Evolutionary conservation across 2,797 vertebrate species (phyloP), one percentile per base, ranked within the genome.

Genomic region (Micromesistius poutassou): DNA sequence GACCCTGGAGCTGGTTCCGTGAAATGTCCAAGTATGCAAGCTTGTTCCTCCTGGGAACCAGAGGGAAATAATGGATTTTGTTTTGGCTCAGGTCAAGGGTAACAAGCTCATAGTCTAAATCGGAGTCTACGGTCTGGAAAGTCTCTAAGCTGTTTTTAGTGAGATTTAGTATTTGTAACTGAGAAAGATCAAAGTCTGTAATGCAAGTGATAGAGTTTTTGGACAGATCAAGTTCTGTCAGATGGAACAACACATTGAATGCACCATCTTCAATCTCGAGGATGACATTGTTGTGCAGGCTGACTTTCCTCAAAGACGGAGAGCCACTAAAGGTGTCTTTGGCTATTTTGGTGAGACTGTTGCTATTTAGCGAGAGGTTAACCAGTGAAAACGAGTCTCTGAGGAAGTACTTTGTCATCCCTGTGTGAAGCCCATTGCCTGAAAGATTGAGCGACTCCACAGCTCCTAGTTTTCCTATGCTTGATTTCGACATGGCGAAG

Each of bases 121-220:
- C 76, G 0, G 93, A 93, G 0, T 83, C 84, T 0, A 82, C 28
- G 0, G 93, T 95, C 66, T 96, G 94, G 86, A 99, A 99, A 31
- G 90, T 87, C 86, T 97, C 96, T 1, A 99, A 85, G 87, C 97
- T 99, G 87, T 99, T 99, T 82, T 93, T 95, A 89, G 96, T 98
- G 19, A 99, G 94, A 82, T 99, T 98, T 0, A 99, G 92, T 75
- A 92, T 82, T 30, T 85, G 89, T 74, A 99, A 87, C 42, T 95
- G 94, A 25, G 75, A 91, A 16, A 99, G 95, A 81, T 96, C 96
- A 82, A 99, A 99, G 90, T 96, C 94, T 0, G 93, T 94, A 88
- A 99, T 97, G 90, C 98, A 99, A 1, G 95, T 95, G 87, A 99
- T 97, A 0, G 97, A 99, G 84, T 99, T 99, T 87, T 94, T 95